phyloP scores from a whole-genome alignment of 2,113 vertebrate species.

The Lynx canadensis region DNA sequence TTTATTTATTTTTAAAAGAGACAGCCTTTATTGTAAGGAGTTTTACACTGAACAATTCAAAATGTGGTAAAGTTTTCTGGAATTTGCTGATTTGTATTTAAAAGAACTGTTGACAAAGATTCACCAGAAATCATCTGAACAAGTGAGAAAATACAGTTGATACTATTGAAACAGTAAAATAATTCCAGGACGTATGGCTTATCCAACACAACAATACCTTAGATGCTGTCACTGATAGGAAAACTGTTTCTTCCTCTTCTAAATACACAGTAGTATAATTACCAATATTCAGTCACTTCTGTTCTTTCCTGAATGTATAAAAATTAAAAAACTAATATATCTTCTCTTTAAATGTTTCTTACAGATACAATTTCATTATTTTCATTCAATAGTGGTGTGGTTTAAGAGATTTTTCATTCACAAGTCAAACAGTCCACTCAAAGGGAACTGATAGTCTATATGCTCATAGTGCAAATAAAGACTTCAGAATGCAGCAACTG shows the following conservation, averaged over 20 bases:
- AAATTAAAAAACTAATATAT: constrained; percentile 89
- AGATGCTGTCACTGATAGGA: constrained; percentile 63
- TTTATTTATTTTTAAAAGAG: constrained; percentile 77
- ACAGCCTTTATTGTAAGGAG: constrained; percentile 83
- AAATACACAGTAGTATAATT: constrained; percentile 71
- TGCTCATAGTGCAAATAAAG: constrained; percentile 87
- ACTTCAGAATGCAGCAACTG: background rate
- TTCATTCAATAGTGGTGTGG: constrained; percentile 82
- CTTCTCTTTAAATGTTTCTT: constrained; percentile 86
- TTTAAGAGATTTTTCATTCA: constrained; percentile 82
- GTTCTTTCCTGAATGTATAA: constrained; percentile 85
- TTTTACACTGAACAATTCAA: constrained; percentile 78
- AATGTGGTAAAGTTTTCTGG: constrained; percentile 72
- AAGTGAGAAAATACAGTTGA: constrained; percentile 61
- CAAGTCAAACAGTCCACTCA: constrained; percentile 81
- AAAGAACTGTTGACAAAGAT: constrained; percentile 79
- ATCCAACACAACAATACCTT: constrained; percentile 18
- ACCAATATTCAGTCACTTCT: constrained; percentile 75
- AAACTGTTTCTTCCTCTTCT: constrained; percentile 73
- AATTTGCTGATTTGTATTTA: constrained; percentile 80
- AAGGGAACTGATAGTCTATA: constrained; percentile 77
- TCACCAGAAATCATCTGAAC: constrained; percentile 65
- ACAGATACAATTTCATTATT: constrained; percentile 85
- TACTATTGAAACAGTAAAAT: constrained; percentile 76
- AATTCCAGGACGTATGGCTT: constrained; percentile 71